Evolutionary conservation across 2,113 vertebrate genomes (phyloP).

Genomic region (Trogon surrucura): DNA sequence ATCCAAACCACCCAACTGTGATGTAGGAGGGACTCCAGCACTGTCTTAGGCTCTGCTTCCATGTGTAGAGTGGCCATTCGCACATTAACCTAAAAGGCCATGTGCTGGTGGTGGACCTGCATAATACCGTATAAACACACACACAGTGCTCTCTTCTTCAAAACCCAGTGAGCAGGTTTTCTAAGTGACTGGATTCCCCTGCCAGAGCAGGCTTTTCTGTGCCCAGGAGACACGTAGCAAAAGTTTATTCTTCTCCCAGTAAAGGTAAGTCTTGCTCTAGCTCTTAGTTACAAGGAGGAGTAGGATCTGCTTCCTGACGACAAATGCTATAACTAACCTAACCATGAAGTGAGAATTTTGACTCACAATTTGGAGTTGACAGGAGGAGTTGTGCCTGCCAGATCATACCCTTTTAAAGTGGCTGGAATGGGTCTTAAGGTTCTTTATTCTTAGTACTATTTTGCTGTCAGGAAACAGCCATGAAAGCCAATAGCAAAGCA

Average conservation of each 20-base stretch:
- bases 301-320: not conserved
- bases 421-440: slow-evolving; percentile 1
- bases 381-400: not conserved
- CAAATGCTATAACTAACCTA: not conserved
- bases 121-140: not conserved
- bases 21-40: not conserved
- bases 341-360: not conserved
- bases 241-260: not conserved
- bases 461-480: slow-evolving; percentile 47
- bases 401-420: slow-evolving; percentile 23
- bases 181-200: not conserved
- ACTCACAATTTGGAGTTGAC: not conserved
- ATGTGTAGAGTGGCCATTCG: not conserved
- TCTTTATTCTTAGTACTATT: slow-evolving; percentile 47
- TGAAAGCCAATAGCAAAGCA: slow-evolving; percentile 49
- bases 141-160: rapidly evolving
- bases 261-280: not conserved
- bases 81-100: not conserved
- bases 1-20: not conserved
- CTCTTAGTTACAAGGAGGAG: not conserved
- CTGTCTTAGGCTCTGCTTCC: not conserved
- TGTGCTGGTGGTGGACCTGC: rapidly evolving
- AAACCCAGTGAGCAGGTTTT: not conserved
- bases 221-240: not conserved
- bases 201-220: not conserved